These are phyloP conservation scores for Caenorhabditis uteleia DNA, from an alignment of 2,888 invertebrate species.

Conservation along the genomic window DNA sequence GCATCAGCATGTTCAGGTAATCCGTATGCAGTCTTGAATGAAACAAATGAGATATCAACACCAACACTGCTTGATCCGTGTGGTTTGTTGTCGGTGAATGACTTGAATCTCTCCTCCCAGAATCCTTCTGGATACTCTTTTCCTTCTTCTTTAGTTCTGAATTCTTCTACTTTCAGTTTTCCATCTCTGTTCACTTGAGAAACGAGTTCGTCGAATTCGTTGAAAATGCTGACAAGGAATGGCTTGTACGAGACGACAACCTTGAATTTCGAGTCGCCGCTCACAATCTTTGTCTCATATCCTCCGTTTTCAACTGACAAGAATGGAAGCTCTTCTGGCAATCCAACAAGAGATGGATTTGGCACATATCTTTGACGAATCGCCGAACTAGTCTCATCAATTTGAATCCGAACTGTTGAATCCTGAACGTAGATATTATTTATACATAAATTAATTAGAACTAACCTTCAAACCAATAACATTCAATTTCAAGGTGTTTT, in stretches of 20 bases:
- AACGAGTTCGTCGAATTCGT: slow-evolving; percentile 76
- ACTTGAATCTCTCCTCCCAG: slow-evolving; percentile 94
- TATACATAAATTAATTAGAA: background rate
- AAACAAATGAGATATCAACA: slow-evolving; percentile 14
- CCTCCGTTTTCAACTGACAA: slow-evolving; percentile 28
- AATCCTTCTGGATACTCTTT: slow-evolving; percentile 76
- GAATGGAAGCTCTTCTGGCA: slow-evolving; percentile 36
- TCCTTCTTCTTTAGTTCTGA: slow-evolving; percentile 73
- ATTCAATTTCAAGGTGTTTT: slow-evolving; percentile 39
- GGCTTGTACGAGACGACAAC: slow-evolving; percentile 74
- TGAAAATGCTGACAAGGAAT: slow-evolving; percentile 83
- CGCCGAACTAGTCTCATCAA: slow-evolving; percentile 49
- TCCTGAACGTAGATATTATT: slow-evolving; percentile 26
- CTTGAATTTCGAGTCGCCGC: slow-evolving; percentile 39
- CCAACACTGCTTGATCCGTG: slow-evolving; percentile 74
- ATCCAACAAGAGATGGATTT: slow-evolving; percentile 38
- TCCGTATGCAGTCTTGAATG: slow-evolving; percentile 87
- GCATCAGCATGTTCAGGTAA: slow-evolving; percentile 96
- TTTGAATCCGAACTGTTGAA: slow-evolving; percentile 47
- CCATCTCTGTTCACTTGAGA: slow-evolving; percentile 85
- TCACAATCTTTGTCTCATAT: slow-evolving; percentile 24
- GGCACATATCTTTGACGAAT: slow-evolving; percentile 48
- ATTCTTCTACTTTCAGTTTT: slow-evolving; percentile 87
- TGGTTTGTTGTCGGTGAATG: slow-evolving; percentile 91
- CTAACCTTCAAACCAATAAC: slow-evolving; percentile 32